Base-by-base conservation (phyloP, 2,888 invertebrate species). In the Xestia xanthographa region DNA sequence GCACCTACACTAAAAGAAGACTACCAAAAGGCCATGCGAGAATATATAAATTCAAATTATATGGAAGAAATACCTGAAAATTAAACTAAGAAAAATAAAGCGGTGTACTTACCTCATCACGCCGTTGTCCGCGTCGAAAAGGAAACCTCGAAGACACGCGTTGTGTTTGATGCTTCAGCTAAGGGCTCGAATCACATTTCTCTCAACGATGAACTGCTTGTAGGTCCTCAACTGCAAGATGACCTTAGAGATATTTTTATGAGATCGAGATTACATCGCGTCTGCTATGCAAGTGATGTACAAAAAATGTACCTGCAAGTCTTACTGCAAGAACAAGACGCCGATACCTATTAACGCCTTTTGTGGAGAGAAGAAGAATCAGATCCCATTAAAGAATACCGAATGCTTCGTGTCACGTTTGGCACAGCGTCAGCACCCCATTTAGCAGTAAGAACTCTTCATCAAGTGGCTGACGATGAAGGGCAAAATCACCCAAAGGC, bases 231-330 rank as follows among this genome's bases (percentile, higher is more conserved):
- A 48, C 60, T 90, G 11, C 80, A 83, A 72, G 60, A 79, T 45
- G 87, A 89, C 71, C 58, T 90, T n/a, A 80, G 88, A 66, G 72
- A 78, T 29, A 73, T 91, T 1, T 50, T 90, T 29, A 83, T 89
- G 73, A 69, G 88, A 74, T 90, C 87, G 83, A 66, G 89, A 45
- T 81, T 72, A 26, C 73, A 89, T 38, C 68, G 56, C 4, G 58
- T 90, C 5, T 88, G 85, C 38, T 86, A 89, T 43, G 85, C 85
- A 0, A 74, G 85, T 17, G 89, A 89, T 53, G 83, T 90, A 9
- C 29, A 75, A 62, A 88, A 90, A 74, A 91, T 91, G 89, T 91
- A 90, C 50, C 38, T 38, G 5, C 38, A 38, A 5, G 38, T 34
- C 34, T 34, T 34, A 34, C 34, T 34, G 3, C 34, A 34, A 34